Percentiles rank a stretch among this genome's conserved stretches.
Conservation (phyloP, 2,888 invertebrate genomes). For the Gasteruption jaculator region DNA sequence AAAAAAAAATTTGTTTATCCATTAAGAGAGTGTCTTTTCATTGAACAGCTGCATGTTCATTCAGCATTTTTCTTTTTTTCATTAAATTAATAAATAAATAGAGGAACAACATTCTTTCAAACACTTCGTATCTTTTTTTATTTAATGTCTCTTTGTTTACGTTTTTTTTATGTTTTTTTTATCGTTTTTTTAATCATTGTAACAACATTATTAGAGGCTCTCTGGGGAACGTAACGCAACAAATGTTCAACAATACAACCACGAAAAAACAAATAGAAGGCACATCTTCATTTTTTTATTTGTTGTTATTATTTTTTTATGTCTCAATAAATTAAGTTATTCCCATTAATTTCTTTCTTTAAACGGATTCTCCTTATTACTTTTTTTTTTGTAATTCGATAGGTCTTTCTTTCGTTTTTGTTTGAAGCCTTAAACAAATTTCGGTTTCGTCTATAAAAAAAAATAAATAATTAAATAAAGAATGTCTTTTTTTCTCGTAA, state of each 20-base stretch:
- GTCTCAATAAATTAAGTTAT: conserved; percentile 44
- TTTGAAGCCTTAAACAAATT: no score
- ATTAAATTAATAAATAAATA: conserved; percentile 48
- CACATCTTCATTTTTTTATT: conserved; percentile 45
- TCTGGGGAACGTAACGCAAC: conserved; percentile 49
- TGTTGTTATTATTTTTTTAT: no score
- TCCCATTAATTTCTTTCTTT: no score
- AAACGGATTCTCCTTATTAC: no score
- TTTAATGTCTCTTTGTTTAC: conserved; percentile 13
- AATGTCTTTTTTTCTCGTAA: conserved; percentile 10
- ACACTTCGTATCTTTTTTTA: conserved; percentile 33
- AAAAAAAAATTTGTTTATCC: conserved; percentile 21
- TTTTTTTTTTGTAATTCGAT: no score
- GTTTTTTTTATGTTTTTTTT: conserved; percentile 19
- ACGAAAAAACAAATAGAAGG: conserved; percentile 52
- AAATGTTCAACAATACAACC: conserved; percentile 49
- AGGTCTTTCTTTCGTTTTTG: no score
- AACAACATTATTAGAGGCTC: conserved; percentile 47
- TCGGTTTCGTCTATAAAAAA: no score
- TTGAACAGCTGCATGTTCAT: conserved; percentile 26
- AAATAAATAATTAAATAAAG: no score
- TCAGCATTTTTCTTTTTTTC: conserved; percentile 25
- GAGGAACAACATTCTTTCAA: conserved; percentile 46
- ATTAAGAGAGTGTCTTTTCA: conserved; percentile 27
- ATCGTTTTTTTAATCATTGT: conserved; percentile 20